Base-by-base conservation (phyloP, 2,113 vertebrate species). In the Dasyornis broadbenti region DNA sequence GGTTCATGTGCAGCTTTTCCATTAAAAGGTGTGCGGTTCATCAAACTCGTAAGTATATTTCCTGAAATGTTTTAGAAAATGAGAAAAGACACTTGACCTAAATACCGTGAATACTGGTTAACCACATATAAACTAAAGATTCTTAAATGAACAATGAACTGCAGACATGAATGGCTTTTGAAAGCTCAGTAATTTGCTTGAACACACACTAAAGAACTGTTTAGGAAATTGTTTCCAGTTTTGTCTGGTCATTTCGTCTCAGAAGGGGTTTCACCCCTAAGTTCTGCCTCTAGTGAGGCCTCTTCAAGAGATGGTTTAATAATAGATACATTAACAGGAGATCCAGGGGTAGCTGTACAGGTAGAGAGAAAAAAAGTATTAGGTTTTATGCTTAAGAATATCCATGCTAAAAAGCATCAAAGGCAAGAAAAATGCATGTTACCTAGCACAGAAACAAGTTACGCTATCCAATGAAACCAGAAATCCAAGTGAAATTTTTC, bases 211-310 rank as follows among this genome's bases (percentile, higher is more conserved):
- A 13, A 85, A 72, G 39, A 69, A 54, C 27, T 13, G 23, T 95
- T 94, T 59, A 77, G 39, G 65, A 85, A 50, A 86, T 47, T 68
- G 45, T 35, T 93, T 97, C 91, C 77, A 94, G 69, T 92, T 97
- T 93, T 91, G 17, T 65, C 27, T 90, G 61, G 59, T 75, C 73
- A 97, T 82, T 98, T 97, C 86, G 97, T 97, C 75, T 97, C 82
- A 56, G 90, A 71, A 81, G 23, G 56, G 85, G 27, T 70, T 96
- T 97, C 59, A 89, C 72, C 72, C 63, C 49, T 26, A n/a, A 73
- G 45, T 54, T 73, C 63, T 42, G 39, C 33, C 49, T 77, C 80
- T 45, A n/a, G 40, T 0, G 84, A 66, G 77, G 31, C 49, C 22
- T 97, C 96, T 64, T 95, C 94, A 65, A 80, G 92, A 89, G 94